Conservation (phyloP, 2,113 vertebrate genomes). For the Siphamia tubifer region DNA sequence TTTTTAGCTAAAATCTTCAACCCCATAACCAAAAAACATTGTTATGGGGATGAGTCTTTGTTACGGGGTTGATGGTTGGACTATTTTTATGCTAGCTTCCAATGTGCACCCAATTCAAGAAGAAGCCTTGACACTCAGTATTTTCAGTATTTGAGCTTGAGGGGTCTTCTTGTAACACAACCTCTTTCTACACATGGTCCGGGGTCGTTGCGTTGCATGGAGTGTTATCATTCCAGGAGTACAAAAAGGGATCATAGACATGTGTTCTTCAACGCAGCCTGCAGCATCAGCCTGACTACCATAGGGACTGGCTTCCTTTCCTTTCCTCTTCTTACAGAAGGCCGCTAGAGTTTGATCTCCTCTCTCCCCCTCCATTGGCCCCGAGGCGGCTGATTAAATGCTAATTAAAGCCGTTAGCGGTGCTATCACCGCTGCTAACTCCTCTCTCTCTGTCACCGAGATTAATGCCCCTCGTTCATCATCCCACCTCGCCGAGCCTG, state of each 20-base stretch:
- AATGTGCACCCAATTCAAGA: too few relatives aligned
- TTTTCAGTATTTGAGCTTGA: conserved; percentile 8
- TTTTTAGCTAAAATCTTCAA: too few relatives aligned
- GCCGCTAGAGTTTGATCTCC: conserved; percentile 74
- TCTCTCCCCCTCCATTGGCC: conserved; percentile 71
- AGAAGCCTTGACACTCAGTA: conserved; percentile 14
- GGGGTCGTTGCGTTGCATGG: conserved; percentile 44
- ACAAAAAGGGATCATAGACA: conserved; percentile 72
- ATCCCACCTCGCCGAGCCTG: conserved; percentile 68
- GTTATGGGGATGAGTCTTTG: too few relatives aligned
- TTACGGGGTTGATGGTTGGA: too few relatives aligned
- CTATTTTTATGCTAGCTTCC: too few relatives aligned
- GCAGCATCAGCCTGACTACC: conserved; percentile 57
- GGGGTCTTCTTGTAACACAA: background rate
- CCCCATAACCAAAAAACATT: too few relatives aligned
- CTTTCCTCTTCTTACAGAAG: conserved; percentile 60
- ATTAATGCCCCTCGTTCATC: conserved; percentile 81
- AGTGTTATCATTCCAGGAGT: conserved; percentile 56
- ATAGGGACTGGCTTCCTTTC: conserved; percentile 60
- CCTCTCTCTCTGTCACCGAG: conserved; percentile 79
- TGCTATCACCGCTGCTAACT: conserved; percentile 78
- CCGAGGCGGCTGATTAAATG: conserved; percentile 81
- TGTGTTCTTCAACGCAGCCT: conserved; percentile 65
- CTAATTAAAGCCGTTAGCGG: conserved; percentile 82
- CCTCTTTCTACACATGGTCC: conserved; percentile 28